Percentiles rank a stretch among this genome's conserved stretches.
Evolutionary conservation across 2,113 vertebrate genomes (phyloP).

Genomic region (Tautogolabrus adspersus): DNA sequence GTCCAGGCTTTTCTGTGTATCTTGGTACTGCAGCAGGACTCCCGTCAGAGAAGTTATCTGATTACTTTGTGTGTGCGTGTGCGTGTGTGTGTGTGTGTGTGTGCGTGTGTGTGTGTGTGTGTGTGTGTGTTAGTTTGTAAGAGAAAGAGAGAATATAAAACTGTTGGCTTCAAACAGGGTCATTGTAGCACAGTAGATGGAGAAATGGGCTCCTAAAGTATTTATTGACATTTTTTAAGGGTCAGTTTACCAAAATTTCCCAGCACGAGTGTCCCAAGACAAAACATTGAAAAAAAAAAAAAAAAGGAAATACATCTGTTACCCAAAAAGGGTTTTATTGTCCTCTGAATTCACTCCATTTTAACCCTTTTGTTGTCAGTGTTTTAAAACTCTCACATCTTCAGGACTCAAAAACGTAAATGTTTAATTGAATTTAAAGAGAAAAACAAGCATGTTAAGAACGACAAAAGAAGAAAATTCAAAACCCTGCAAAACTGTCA

Average conservation of each 20-base stretch:
- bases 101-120: slow-evolving; percentile 37
- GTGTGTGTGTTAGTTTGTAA: slow-evolving; percentile 11
- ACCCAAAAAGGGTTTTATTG: not conserved
- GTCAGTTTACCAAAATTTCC: slow-evolving; percentile 5
- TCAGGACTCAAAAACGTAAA: not conserved
- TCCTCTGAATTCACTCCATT: not conserved
- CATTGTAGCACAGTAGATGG: slow-evolving; percentile 23
- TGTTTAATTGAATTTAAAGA: not conserved
- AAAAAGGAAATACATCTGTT: too few relatives aligned
- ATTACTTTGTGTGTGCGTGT: slow-evolving; percentile 32
- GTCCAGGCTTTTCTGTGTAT: slow-evolving; percentile 38
- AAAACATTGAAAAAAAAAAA: not conserved
- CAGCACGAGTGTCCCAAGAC: not conserved
- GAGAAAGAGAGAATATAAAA: slow-evolving; percentile 8
- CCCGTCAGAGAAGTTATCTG: slow-evolving; percentile 43
- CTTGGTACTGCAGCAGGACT: slow-evolving; percentile 59
- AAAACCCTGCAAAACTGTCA: not conserved
- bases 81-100: slow-evolving; percentile 33
- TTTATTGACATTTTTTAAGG: not conserved
- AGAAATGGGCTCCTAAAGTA: not conserved
- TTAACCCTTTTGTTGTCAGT: not conserved
- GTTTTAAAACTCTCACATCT: not conserved
- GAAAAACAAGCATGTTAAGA: not conserved
- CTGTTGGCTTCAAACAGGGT: slow-evolving; percentile 25
- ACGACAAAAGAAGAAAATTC: not conserved